Evolutionary conservation across 2,797 vertebrate species (phyloP).

Genomic region (Euphonia xanthogaster): DNA sequence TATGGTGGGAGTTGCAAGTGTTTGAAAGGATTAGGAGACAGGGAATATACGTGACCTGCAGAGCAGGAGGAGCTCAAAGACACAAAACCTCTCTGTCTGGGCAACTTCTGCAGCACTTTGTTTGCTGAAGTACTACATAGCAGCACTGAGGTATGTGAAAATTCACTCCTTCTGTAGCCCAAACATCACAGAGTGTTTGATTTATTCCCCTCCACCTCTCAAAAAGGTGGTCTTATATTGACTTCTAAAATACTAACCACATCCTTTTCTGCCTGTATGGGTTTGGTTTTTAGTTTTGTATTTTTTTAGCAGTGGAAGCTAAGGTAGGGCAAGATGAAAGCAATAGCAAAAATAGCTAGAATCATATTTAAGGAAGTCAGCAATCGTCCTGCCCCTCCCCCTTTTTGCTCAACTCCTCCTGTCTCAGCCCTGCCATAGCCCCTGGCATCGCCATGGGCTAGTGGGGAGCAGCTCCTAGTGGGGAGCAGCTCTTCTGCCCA

Average conservation of each 20-base stretch:
- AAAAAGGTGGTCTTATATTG: not conserved
- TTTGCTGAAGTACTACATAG: not conserved
- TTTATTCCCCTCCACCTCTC: not conserved
- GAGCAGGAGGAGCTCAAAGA: not conserved
- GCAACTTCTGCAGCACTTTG: not conserved
- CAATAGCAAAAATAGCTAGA: slow-evolving; percentile 45
- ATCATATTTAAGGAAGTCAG: slow-evolving; percentile 58
- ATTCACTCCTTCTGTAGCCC: not conserved
- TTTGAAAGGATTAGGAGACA: not conserved
- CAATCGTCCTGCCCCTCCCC: slow-evolving; percentile 39
- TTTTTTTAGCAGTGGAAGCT: not conserved
- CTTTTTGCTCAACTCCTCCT: slow-evolving; percentile 62
- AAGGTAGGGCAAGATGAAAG: not conserved
- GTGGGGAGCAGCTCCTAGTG: not conserved
- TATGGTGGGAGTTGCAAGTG: not conserved
- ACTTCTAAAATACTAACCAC: not conserved
- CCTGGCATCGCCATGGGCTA: not conserved
- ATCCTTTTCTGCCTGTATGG: not conserved
- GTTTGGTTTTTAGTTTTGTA: not conserved
- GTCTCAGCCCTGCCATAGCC: not conserved
- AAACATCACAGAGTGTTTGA: not conserved
- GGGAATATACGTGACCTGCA: not conserved
- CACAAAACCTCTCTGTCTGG: not conserved
- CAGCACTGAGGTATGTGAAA: not conserved
- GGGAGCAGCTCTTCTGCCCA: slow-evolving; percentile 21